Evolutionary conservation across 2,113 vertebrate species (phyloP).

Genomic region (Tetraodon nigroviridis): DNA sequence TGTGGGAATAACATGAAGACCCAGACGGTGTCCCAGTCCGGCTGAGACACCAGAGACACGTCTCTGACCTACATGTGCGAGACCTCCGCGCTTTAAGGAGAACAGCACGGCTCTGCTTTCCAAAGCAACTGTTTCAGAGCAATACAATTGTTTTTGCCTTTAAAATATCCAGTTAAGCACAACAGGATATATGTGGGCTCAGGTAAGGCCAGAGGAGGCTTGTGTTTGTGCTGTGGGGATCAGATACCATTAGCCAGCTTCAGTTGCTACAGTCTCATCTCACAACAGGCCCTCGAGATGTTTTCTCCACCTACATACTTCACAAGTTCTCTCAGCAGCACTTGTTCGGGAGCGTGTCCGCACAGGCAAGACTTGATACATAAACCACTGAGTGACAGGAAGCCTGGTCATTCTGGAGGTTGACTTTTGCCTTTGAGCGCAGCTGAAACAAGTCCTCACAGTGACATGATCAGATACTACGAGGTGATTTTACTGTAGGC

Average conservation of each 20-base stretch:
- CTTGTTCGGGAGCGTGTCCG: conserved; percentile 22
- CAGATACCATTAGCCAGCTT: conserved; percentile 24
- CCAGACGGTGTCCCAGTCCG: conserved; percentile 45
- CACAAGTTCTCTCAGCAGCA: conserved; percentile 19
- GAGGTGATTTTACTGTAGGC: conserved; percentile 44
- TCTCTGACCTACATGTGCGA: conserved; percentile 36
- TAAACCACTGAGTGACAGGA: conserved; percentile 20
- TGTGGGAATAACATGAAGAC: conserved; percentile 13
- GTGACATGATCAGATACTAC: conserved; percentile 17
- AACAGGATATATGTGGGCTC: conserved; percentile 31
- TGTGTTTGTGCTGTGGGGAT: conserved; percentile 32
- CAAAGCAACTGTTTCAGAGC: conserved; percentile 34
- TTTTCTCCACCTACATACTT: conserved; percentile 27
- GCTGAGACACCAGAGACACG: conserved; percentile 3
- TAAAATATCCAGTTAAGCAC: conserved; percentile 43
- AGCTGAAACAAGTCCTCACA: conserved; percentile 29
- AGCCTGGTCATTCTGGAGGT: conserved; percentile 21
- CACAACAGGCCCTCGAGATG: conserved; percentile 30
- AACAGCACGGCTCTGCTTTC: conserved; percentile 32
- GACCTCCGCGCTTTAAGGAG: conserved; percentile 15
- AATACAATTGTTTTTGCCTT: conserved; percentile 49
- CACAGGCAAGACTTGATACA: conserved; percentile 22
- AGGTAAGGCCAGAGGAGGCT: conserved; percentile 47
- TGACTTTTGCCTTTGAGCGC: not conserved
- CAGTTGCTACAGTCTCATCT: conserved; percentile 24